phyloP scores from a whole-genome alignment of 2,888 invertebrate genomes.

The Andricus quercusramuli region DNA sequence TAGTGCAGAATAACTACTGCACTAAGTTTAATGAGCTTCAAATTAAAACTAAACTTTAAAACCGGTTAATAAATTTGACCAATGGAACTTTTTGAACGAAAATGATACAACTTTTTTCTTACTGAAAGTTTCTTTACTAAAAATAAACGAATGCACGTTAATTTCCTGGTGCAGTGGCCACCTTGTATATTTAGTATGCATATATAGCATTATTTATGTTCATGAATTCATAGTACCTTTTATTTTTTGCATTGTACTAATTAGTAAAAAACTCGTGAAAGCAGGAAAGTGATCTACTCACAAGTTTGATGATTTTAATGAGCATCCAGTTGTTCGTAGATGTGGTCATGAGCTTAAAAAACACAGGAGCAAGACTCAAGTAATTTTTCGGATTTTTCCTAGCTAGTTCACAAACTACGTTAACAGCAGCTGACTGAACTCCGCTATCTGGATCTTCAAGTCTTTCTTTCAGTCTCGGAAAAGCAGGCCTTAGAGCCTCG shows the following conservation, averaged over 20 bases:
- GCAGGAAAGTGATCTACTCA: conserved; percentile 73
- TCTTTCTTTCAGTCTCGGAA: conserved; percentile 99
- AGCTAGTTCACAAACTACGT: conserved; percentile 99
- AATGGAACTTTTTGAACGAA: too few species aligned
- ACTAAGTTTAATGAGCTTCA: too few species aligned
- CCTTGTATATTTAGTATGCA: too few species aligned
- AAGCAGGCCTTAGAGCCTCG: conserved; percentile 98
- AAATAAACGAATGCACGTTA: too few species aligned
- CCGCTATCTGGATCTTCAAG: conserved; percentile 99
- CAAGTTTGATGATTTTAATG: conserved; percentile 99
- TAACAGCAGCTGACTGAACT: conserved; percentile 99
- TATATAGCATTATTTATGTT: too few species aligned
- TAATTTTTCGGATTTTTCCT: conserved; percentile 99
- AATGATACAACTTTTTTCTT: too few species aligned
- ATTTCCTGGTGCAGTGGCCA: too few species aligned
- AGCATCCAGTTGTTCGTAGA: conserved; percentile 99
- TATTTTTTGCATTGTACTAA: background rate
- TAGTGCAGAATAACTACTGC: too few species aligned
- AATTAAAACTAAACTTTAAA: too few species aligned
- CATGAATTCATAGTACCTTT: too few species aligned
- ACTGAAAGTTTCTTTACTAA: too few species aligned
- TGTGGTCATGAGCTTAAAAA: conserved; percentile 99
- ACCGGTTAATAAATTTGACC: too few species aligned
- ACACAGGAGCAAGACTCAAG: conserved; percentile 97
- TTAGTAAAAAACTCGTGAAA: background rate